A percentile compares a stretch with the other conserved stretches of the same genome.
Conservation (phyloP, 1,140 invertebrate genomes). For the Lepidurus couesii region DNA sequence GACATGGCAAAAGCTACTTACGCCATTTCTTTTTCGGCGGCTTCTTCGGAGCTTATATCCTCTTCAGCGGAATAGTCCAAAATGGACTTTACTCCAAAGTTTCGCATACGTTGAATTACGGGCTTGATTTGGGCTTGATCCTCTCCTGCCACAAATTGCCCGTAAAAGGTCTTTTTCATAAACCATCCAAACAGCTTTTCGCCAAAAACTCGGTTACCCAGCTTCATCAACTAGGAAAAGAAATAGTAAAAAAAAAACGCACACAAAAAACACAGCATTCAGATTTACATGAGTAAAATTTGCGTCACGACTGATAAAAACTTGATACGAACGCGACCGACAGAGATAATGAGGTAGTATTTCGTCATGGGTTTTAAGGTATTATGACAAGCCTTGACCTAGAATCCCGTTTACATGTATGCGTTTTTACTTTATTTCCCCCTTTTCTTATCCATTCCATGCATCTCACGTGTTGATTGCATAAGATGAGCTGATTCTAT, state of each 20-base stretch:
- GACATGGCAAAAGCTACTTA: constrained; percentile 50
- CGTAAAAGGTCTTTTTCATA: constrained; percentile 95
- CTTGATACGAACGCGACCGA: background rate
- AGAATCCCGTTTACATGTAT: background rate
- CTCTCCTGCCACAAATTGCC: constrained; percentile 96
- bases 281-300: no score
- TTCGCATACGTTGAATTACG: constrained; percentile 69
- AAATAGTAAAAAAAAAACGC: background rate
- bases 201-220: constrained; percentile 71
- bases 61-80: constrained; percentile 98
- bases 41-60: constrained; percentile 84
- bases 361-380: background rate
- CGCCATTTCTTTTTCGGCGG: constrained; percentile 84
- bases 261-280: background rate
- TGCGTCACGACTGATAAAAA: background rate
- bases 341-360: background rate
- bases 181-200: constrained; percentile 73
- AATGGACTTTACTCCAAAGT: constrained; percentile 97
- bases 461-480: background rate
- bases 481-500: background rate
- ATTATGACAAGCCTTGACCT: background rate
- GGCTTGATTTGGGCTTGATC: constrained; percentile 81
- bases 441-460: background rate
- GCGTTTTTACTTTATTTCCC: background rate
- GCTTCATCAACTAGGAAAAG: constrained; percentile 73